Evolutionary conservation across 2,888 invertebrate genomes (phyloP).

Genomic region (Scelioninae gen. 1): DNA sequence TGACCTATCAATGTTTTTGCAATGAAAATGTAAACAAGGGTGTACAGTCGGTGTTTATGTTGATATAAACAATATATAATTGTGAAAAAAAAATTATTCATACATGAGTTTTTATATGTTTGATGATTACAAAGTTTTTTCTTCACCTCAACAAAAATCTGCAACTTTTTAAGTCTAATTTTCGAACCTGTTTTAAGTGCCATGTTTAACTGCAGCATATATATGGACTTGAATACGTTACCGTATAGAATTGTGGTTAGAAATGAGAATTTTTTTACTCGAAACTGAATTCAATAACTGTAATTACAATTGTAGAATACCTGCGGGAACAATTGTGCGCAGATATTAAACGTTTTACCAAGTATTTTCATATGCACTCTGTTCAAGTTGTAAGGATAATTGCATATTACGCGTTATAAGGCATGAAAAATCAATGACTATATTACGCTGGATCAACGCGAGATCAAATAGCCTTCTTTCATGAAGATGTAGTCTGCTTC

Average conservation of each 20-base stretch:
- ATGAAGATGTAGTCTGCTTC: background rate
- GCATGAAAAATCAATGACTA: slow-evolving; percentile 56
- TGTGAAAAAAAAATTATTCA: too few species aligned
- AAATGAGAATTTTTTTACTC: background rate
- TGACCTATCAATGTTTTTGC: too few species aligned
- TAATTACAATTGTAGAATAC: slow-evolving; percentile 36
- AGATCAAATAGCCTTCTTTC: slow-evolving; percentile 10
- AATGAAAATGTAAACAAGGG: too few species aligned
- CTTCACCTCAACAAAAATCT: too few species aligned
- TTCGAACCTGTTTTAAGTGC: background rate
- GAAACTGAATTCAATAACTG: slow-evolving; percentile 29
- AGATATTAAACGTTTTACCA: slow-evolving; percentile 51
- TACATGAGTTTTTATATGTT: too few species aligned
- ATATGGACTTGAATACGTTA: background rate
- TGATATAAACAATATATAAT: too few species aligned
- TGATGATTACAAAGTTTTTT: too few species aligned
- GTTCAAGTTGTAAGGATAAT: slow-evolving; percentile 34
- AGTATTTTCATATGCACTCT: slow-evolving; percentile 37
- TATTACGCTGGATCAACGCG: slow-evolving; percentile 32
- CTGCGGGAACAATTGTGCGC: slow-evolving; percentile 40
- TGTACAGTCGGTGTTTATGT: too few species aligned
- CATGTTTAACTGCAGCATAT: background rate
- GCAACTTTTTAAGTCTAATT: too few species aligned
- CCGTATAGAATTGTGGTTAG: background rate
- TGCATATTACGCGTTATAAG: slow-evolving; percentile 50